Evolutionary conservation across 2,113 vertebrate genomes (phyloP).

Genomic region (Xiphias gladius): DNA sequence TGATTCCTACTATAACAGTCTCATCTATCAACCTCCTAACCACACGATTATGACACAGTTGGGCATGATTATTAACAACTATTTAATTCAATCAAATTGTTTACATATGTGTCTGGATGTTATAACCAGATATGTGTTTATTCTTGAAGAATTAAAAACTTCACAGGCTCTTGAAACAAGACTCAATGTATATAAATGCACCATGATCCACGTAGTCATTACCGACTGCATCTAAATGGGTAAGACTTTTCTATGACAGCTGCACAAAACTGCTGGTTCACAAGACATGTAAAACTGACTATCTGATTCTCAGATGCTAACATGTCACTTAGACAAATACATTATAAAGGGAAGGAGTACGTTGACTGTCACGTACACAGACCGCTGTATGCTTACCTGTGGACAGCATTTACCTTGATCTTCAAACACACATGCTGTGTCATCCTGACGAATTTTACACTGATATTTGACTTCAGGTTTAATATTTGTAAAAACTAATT

Average conservation of each 20-base stretch:
- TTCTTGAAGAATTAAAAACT: neutral
- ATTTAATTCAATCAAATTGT: neutral
- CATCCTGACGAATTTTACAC: no score
- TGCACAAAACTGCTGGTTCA: neutral
- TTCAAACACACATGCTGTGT: no score
- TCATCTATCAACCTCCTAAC: neutral
- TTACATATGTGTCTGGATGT: neutral
- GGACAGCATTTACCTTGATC: neutral
- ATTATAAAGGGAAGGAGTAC: no score
- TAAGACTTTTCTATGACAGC: neutral
- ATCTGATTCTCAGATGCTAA: no score
- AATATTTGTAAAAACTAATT: no score
- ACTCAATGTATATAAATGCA: neutral
- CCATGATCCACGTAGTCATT: neutral
- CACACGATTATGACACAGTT: neutral
- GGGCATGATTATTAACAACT: neutral
- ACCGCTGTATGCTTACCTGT: neutral
- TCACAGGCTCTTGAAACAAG: neutral
- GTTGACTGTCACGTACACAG: no score
- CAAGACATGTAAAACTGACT: no score
- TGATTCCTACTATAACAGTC: neutral
- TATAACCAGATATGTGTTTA: neutral
- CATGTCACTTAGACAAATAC: no score
- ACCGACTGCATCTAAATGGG: neutral
- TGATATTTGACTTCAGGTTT: no score